A percentile compares a stretch with the other conserved stretches of the same genome.
These are phyloP conservation scores for Silvanus unidentatus DNA, from an alignment of 2,888 invertebrate genomes.

Conservation along the genomic window DNA sequence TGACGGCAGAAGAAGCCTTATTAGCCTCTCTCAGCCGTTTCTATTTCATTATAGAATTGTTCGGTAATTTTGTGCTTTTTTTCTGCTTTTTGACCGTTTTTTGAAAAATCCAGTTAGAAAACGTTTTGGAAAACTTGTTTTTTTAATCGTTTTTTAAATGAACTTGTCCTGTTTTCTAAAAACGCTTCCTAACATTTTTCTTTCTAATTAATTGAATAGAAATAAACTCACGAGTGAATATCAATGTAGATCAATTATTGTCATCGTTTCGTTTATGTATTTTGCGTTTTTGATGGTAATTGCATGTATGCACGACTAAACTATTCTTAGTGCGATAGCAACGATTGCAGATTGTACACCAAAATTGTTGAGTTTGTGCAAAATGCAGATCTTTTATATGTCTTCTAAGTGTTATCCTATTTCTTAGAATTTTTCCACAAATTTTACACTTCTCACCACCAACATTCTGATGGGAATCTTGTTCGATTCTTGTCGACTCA, in stretches of 20 bases:
- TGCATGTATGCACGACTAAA: conserved; percentile 37
- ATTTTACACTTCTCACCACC: conserved; percentile 32
- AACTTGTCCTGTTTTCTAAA: no score
- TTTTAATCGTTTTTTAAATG: no score
- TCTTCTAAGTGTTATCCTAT: conserved; percentile 34
- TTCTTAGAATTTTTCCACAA: conserved; percentile 36
- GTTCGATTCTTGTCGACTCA: conserved; percentile 4
- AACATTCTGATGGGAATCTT: not conserved
- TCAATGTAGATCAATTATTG: not conserved
- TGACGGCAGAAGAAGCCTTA: conserved; percentile 52
- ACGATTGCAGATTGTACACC: conserved; percentile 35
- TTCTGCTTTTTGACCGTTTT: no score
- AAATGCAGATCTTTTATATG: conserved; percentile 38
- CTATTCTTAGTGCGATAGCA: conserved; percentile 39
- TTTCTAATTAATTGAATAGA: no score
- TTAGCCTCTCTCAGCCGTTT: conserved; percentile 32
- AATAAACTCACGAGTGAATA: no score
- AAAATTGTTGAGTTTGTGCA: conserved; percentile 33
- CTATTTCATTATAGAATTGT: not conserved
- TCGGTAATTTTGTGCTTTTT: no score
- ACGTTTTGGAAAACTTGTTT: no score
- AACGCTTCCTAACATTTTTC: no score
- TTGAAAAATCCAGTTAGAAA: no score
- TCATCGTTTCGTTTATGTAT: conserved; percentile 10
- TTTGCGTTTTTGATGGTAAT: conserved; percentile 35